Evolutionary conservation across 2,888 invertebrate species (phyloP).

Genomic region (Halictus ligatus): DNA sequence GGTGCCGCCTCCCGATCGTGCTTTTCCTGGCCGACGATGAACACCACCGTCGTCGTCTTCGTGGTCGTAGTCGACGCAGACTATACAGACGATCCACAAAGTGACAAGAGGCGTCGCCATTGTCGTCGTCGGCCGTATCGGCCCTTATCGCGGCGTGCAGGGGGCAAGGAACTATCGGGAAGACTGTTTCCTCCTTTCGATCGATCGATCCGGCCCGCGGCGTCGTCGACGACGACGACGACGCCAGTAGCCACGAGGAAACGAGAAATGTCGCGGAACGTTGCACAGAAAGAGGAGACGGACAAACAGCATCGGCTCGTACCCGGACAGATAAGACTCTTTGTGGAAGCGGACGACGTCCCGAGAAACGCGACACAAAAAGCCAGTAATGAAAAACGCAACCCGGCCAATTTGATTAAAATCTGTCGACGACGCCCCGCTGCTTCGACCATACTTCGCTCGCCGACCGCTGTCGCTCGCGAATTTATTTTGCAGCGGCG

Average conservation of each 20-base stretch:
- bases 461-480: not conserved
- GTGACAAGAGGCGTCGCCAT: constrained; percentile 52
- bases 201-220: constrained; percentile 58
- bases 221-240: not conserved
- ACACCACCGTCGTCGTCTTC: not conserved
- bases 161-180: constrained; percentile 50
- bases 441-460: not conserved
- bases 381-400: not conserved
- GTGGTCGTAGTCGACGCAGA: constrained; percentile 10
- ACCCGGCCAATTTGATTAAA: constrained; percentile 12
- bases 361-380: constrained; percentile 14
- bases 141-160: constrained; percentile 34
- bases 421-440: not conserved
- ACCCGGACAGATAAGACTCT: constrained; percentile 48
- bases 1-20: constrained; percentile 6
- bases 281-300: constrained; percentile 38
- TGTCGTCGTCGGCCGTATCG: constrained; percentile 44
- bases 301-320: constrained; percentile 31
- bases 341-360: constrained; percentile 24
- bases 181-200: constrained; percentile 59
- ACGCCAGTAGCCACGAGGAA: constrained; percentile 36
- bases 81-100: constrained; percentile 34
- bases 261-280: constrained; percentile 60
- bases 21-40: constrained; percentile 14
- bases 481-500: not conserved